A percentile compares a stretch with the other conserved stretches of the same genome.
These are phyloP conservation scores for Paragorgia papillata DNA, from an alignment of 92 coral and sea anemone species.

Conservation along the genomic window DNA sequence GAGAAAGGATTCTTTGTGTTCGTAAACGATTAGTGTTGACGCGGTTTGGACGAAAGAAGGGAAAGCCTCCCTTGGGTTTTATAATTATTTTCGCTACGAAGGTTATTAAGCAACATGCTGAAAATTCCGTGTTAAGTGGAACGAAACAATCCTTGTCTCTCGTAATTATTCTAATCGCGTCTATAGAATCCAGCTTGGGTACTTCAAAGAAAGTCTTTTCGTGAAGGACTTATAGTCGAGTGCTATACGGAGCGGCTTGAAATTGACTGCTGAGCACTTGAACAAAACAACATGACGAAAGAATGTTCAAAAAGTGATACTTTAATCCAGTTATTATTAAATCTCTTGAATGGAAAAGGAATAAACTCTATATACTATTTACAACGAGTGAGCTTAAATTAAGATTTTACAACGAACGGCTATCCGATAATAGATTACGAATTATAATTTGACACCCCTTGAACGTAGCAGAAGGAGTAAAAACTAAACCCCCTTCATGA, in stretches of 20 bases:
- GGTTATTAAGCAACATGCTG: constrained; percentile 31
- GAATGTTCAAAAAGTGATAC: constrained; percentile 2
- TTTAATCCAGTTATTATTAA: constrained; percentile 7
- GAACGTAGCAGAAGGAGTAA: not conserved
- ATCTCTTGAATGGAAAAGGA: constrained; percentile 34
- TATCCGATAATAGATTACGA: constrained; percentile 21
- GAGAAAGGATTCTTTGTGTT: not conserved
- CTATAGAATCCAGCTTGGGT: not conserved
- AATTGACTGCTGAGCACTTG: not conserved
- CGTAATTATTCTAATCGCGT: constrained; percentile 13
- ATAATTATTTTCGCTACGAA: not conserved
- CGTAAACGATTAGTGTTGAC: not conserved
- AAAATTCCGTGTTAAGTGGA: constrained; percentile 5
- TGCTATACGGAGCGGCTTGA: not conserved
- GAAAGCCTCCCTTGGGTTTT: not conserved
- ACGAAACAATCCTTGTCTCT: constrained; percentile 25
- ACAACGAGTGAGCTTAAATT: constrained; percentile 26
- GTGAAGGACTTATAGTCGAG: not conserved
- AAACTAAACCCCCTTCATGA: not conserved
- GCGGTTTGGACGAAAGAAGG: not conserved
- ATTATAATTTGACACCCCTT: not conserved
- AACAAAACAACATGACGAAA: not conserved
- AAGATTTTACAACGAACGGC: constrained; percentile 24
- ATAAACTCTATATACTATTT: constrained; percentile 24
- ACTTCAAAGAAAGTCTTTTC: not conserved